Conservation (phyloP, 2,113 vertebrate genomes). For the Desmodus rotundus region DNA sequence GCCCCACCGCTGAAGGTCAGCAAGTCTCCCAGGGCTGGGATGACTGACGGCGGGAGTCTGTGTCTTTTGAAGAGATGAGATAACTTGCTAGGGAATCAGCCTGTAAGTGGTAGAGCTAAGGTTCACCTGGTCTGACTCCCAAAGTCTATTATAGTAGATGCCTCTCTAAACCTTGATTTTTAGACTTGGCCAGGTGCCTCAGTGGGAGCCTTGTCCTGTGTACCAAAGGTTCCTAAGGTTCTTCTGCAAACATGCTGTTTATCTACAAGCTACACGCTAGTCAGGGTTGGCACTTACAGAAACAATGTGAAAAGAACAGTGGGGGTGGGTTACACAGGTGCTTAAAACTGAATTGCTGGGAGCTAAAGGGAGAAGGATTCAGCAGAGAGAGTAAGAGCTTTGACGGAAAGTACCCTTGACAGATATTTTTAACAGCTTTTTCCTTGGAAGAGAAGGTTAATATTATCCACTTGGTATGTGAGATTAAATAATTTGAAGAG, state of each 20-base stretch:
- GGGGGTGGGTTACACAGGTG: background rate
- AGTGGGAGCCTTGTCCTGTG: too few species aligned
- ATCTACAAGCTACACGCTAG: too few species aligned
- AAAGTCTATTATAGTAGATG: background rate
- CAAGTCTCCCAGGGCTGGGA: too few species aligned
- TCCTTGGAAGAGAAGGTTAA: background rate
- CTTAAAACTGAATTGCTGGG: background rate
- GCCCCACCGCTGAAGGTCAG: too few species aligned
- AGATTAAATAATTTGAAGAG: background rate
- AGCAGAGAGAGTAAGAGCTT: background rate
- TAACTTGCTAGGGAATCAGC: background rate
- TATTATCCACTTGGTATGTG: background rate
- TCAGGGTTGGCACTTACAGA: too few species aligned
- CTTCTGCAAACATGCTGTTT: too few species aligned
- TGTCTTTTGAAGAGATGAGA: background rate
- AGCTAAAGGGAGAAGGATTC: background rate
- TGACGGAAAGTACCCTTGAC: background rate
- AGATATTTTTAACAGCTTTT: background rate
- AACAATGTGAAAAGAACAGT: too few species aligned
- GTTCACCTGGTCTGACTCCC: background rate
- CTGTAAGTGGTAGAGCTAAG: background rate
- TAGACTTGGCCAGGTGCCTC: too few species aligned
- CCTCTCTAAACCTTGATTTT: background rate
- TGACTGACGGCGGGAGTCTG: too few species aligned
- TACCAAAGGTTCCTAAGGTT: too few species aligned